phyloP scores from a whole-genome alignment of 2,113 vertebrate species.

The Malurus melanocephalus region DNA sequence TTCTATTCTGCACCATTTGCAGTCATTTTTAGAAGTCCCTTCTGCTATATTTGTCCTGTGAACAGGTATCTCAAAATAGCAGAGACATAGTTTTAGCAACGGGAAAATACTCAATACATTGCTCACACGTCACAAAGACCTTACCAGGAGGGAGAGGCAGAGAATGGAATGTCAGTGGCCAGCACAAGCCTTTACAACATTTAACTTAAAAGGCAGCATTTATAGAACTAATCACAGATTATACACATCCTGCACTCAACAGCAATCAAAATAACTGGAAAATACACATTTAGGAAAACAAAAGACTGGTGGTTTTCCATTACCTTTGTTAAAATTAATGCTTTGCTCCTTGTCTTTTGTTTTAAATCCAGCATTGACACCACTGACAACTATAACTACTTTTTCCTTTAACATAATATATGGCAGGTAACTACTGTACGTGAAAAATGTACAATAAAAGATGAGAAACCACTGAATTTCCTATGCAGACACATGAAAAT shows the following conservation, averaged over 20 bases:
- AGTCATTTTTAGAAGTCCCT: conserved; percentile 34
- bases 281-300: conserved; percentile 73
- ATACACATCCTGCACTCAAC: conserved; percentile 78
- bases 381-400: conserved; percentile 48
- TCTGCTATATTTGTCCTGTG: conserved; percentile 41
- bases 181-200: conserved; percentile 82
- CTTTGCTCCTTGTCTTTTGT: conserved; percentile 35
- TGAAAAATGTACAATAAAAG: conserved; percentile 58
- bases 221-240: conserved; percentile 75
- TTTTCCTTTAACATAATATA: conserved; percentile 50
- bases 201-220: conserved; percentile 82
- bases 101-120: conserved; percentile 33
- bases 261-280: conserved; percentile 66
- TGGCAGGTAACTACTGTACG: conserved; percentile 32
- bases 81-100: conserved; percentile 35
- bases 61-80: conserved; percentile 55
- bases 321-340: conserved; percentile 48
- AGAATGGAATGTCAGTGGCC: conserved; percentile 76
- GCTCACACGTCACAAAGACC: conserved; percentile 55
- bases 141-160: conserved; percentile 20
- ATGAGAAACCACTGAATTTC: conserved; percentile 41
- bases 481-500: conserved; percentile 59
- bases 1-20: conserved; percentile 23
- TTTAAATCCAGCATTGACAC: conserved; percentile 44
- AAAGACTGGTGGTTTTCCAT: conserved; percentile 34